phyloP scores from a whole-genome alignment of 2,797 vertebrate species.

The Gallinago stenura region DNA sequence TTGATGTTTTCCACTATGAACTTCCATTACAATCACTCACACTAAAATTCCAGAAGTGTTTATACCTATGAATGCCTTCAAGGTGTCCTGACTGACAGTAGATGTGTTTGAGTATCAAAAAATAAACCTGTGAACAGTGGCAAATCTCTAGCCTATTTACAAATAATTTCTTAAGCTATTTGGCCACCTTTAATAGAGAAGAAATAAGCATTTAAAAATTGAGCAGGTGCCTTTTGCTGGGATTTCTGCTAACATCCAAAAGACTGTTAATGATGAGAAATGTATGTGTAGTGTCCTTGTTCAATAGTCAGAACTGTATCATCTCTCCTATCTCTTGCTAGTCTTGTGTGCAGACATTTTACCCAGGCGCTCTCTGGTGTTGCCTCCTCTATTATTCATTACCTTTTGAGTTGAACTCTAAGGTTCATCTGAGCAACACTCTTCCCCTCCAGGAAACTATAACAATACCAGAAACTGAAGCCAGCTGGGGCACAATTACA shows the following conservation, averaged over 20 bases:
- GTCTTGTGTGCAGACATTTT: background rate
- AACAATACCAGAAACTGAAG: background rate
- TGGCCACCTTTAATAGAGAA: background rate
- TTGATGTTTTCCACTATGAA: background rate
- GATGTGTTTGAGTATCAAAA: background rate
- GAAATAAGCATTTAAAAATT: background rate
- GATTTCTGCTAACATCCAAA: background rate
- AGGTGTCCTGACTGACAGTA: background rate
- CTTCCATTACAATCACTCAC: background rate
- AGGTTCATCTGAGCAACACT: background rate
- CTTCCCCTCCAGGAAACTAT: background rate
- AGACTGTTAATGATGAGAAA: background rate
- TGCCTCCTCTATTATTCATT: background rate
- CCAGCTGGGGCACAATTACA: background rate
- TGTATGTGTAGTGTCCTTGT: background rate
- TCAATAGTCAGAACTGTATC: background rate
- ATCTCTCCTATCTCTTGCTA: background rate
- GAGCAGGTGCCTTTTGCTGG: rapidly evolving
- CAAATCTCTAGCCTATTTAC: background rate
- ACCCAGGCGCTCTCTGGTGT: background rate
- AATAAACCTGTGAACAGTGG: background rate
- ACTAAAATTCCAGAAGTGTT: background rate
- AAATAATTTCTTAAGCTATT: background rate
- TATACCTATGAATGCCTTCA: background rate
- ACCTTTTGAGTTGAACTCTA: background rate